phyloP scores from a whole-genome alignment of 2,797 vertebrate genomes.

The Alosa sapidissima region DNA sequence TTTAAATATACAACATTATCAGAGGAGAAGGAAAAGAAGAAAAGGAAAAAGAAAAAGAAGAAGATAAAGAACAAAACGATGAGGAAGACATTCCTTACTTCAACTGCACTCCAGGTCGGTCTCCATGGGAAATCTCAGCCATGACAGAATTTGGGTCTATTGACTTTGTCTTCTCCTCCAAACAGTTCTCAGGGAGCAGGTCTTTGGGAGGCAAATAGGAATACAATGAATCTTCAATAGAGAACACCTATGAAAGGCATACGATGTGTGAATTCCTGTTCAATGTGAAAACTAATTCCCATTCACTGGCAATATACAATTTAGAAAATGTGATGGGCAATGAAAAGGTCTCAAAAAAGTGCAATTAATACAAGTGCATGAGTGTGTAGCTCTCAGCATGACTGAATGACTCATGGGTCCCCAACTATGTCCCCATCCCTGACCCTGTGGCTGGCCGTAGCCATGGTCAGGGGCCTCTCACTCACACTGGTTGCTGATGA shows the following conservation, averaged over 20 bases:
- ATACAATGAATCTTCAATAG: background rate
- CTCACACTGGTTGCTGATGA: constrained; percentile 96
- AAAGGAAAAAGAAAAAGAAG: background rate
- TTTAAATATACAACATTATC: too few species aligned
- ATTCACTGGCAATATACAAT: too few species aligned
- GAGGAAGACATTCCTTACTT: constrained; percentile 72
- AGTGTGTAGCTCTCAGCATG: background rate
- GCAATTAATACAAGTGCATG: background rate
- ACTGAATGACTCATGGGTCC: background rate
- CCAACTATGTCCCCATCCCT: background rate
- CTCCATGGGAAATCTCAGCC: constrained; percentile 84
- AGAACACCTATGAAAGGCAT: background rate
- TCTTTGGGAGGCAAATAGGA: constrained; percentile 64
- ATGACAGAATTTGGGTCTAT: constrained; percentile 88
- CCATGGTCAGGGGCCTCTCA: background rate
- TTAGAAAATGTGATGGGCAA: too few species aligned
- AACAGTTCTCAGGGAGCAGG: constrained; percentile 89
- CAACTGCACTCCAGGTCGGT: constrained; percentile 81
- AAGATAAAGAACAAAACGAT: background rate
- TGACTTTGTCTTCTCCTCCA: constrained; percentile 92
- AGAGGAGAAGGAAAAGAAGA: background rate
- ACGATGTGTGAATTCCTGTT: background rate
- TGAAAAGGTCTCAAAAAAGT: background rate
- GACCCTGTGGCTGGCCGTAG: background rate
- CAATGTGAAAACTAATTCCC: background rate